Conservation (phyloP, 2,797 vertebrate genomes). For the Amphiprion clarkii region DNA sequence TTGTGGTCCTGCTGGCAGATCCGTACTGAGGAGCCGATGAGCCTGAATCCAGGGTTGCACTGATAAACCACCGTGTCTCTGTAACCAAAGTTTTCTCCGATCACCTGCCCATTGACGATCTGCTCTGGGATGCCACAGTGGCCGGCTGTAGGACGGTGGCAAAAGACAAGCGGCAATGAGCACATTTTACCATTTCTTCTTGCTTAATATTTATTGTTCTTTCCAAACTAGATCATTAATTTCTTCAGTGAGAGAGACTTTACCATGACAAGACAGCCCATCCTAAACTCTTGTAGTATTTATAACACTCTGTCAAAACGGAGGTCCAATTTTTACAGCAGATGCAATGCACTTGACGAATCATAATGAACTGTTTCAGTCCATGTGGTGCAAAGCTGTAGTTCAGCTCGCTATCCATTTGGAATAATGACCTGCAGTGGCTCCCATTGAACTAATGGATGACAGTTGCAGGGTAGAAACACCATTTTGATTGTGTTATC, state of each 20-base stretch:
- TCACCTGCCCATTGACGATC: constrained; percentile 97
- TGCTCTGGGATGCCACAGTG: constrained; percentile 96
- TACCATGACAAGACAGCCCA: neutral
- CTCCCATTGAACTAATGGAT: constrained; percentile 29
- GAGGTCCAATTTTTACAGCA: neutral
- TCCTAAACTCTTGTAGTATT: neutral
- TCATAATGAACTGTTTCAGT: constrained; percentile 14
- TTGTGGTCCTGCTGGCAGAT: constrained; percentile 98
- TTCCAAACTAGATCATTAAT: neutral
- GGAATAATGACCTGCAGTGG: constrained; percentile 25
- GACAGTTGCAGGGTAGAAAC: constrained; percentile 29
- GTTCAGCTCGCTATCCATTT: constrained; percentile 25
- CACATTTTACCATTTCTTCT: neutral
- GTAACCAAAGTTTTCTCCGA: constrained; percentile 98
- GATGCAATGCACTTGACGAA: constrained; percentile 4
- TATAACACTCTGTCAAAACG: neutral
- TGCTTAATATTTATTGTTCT: neutral
- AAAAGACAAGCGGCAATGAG: neutral
- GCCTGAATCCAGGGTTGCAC: constrained; percentile 94
- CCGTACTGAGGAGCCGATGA: constrained; percentile 97
- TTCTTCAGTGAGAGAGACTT: neutral
- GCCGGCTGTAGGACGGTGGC: constrained; percentile 84
- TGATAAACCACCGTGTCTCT: constrained; percentile 99
- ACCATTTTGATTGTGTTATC: constrained; percentile 55
- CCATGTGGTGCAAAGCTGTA: constrained; percentile 10